Percentiles rank a stretch among this genome's conserved stretches.
phyloP scores from a whole-genome alignment of 2,113 vertebrate species.

The Euleptes europaea region DNA sequence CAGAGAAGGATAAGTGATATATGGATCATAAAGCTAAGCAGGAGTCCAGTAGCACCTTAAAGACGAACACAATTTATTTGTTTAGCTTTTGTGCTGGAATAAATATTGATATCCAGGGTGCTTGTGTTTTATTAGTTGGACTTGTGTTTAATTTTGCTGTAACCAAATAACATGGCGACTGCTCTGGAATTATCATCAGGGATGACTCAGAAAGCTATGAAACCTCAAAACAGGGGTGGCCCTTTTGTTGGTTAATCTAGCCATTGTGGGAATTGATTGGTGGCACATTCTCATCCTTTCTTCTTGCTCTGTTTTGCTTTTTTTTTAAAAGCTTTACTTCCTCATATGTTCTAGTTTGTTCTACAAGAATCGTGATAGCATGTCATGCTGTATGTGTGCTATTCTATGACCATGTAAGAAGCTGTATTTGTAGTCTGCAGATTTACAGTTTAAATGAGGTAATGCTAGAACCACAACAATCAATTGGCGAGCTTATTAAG shows the following conservation, averaged over 20 bases:
- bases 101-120: too few species aligned
- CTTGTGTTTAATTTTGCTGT: too few species aligned
- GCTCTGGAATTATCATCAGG: too few species aligned
- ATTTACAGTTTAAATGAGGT: slow-evolving; percentile 2
- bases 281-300: neutral
- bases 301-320: neutral
- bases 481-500: slow-evolving; percentile 33
- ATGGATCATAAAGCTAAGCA: too few species aligned
- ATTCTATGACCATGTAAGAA: neutral
- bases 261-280: neutral
- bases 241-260: neutral
- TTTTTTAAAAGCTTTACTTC: neutral
- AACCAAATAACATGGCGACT: too few species aligned
- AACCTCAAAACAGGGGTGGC: neutral
- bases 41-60: too few species aligned
- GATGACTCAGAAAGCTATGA: neutral
- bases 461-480: neutral
- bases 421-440: slow-evolving; percentile 15
- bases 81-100: too few species aligned
- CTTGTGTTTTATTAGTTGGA: too few species aligned
- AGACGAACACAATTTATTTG: too few species aligned
- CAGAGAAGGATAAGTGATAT: neutral
- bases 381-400: slow-evolving; percentile 15
- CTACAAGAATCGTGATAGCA: neutral
- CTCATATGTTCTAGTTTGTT: neutral